Conservation (phyloP, 2,113 vertebrate species). For the Natator depressus region DNA sequence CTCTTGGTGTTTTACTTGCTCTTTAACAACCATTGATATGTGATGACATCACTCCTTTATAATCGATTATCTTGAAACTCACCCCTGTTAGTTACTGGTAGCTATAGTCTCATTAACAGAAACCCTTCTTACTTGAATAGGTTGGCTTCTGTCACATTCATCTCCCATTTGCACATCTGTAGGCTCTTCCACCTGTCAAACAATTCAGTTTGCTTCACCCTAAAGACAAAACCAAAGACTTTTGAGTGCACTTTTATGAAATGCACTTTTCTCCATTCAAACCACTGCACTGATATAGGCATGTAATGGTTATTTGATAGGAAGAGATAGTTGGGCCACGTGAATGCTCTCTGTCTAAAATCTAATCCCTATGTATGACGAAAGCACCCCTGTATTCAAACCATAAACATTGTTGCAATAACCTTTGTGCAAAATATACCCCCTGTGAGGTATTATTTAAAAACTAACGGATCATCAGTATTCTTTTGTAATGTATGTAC, state of each 20-base stretch:
- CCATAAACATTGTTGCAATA: neutral
- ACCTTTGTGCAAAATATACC: neutral
- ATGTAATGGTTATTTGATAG: neutral
- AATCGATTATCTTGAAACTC: neutral
- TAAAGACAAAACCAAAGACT: constrained; percentile 62
- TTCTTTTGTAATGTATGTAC: neutral
- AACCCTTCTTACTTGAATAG: constrained; percentile 89
- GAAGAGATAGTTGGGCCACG: neutral
- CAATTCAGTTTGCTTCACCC: constrained; percentile 96
- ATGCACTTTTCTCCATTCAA: neutral
- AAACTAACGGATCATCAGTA: neutral
- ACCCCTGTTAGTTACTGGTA: neutral
- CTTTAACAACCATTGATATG: neutral
- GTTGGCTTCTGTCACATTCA: constrained; percentile 90
- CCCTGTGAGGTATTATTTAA: neutral
- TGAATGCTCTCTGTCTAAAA: neutral
- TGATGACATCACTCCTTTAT: neutral
- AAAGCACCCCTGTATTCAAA: neutral
- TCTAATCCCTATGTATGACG: neutral
- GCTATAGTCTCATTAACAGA: neutral
- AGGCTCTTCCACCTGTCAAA: constrained; percentile 96
- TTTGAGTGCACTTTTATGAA: neutral
- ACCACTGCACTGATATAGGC: neutral
- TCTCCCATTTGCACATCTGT: constrained; percentile 94
- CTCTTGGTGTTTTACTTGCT: neutral